Base-by-base conservation (phyloP, 2,888 invertebrate genomes). In the Poecilus cupreus region DNA sequence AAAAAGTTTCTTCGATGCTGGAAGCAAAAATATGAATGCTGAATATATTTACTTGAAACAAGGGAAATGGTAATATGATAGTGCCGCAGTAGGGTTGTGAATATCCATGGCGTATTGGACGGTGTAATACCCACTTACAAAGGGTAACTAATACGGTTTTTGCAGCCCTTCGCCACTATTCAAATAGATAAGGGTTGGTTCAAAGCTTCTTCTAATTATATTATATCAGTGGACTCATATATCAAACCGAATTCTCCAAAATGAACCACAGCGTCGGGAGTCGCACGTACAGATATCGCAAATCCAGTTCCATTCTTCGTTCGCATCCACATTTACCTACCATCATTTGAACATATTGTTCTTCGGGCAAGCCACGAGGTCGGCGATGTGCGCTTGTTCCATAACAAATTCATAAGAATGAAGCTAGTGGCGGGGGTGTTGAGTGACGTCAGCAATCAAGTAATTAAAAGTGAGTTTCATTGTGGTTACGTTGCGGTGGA, bases 121-220 rank as follows among this genome's bases (percentile, higher is more conserved):
- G 83, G 84, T 85, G 86, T 85, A 88, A 88, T 86, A 85, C 84
- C 86, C 87, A 85, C 87, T 86, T 84, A 86, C 86, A 88, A 88
- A 88, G 88, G 88, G 88, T 88, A 88, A 88, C 88, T 88, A 88
- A 88, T 88, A 88, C 86, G 87, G 87, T 89, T 89, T 89, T 88
- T 88, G 88, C 88, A 86, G 87, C 88, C 88, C 87, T 88, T 86
- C 87, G 84, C 87, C 87, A 88, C 88, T 88, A 89, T 88, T 88
- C 88, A 88, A 88, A 88, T 88, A 89, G 88, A 89, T 88, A 88
- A 88, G 88, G 88, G 88, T 87, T 86, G 87, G 88, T 87, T 87
- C 88, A 88, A 87, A 88, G 88, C 88, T 88, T 86, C 87, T 87
- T 87, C 88, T 89, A 89, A 88, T 89, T 88, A 88, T 88, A 88